Evolutionary conservation across 2,888 invertebrate species (phyloP).

Genomic region (Dinocampus coccinellae): DNA sequence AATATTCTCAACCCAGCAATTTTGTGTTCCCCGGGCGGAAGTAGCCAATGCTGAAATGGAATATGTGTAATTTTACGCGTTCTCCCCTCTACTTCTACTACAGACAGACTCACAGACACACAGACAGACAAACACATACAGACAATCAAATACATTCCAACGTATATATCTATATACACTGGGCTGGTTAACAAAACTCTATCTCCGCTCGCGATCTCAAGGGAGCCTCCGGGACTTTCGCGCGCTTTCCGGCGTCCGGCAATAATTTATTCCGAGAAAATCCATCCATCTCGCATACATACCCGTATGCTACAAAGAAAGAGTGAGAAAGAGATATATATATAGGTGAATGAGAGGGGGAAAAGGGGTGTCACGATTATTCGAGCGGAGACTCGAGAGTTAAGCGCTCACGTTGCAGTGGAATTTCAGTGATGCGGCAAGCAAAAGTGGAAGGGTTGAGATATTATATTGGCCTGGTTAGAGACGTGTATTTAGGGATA

Average conservation of each 20-base stretch:
- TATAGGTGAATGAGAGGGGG: background rate
- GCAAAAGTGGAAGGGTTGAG: background rate
- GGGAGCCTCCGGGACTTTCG: constrained; percentile 15
- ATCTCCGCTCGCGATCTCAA: constrained; percentile 19
- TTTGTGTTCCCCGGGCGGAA: constrained; percentile 41
- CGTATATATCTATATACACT: background rate
- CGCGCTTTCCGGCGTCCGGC: constrained; percentile 43
- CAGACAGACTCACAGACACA: background rate
- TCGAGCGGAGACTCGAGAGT: background rate
- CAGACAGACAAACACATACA: background rate
- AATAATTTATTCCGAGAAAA: constrained; percentile 47
- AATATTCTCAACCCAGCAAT: constrained; percentile 29
- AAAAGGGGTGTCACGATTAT: background rate
- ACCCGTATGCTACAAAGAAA: background rate
- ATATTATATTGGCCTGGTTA: background rate
- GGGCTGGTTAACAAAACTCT: background rate
- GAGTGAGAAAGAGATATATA: background rate
- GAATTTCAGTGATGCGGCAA: background rate
- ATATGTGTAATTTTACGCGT: constrained; percentile 46
- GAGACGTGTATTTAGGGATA: background rate
- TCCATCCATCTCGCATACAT: constrained; percentile 31
- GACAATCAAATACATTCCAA: too few species aligned
- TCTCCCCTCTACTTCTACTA: constrained; percentile 38
- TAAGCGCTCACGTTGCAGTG: background rate
- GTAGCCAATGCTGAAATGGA: constrained; percentile 46